phyloP scores from a whole-genome alignment of 2,888 invertebrate species.

The Heliconius hortense region DNA sequence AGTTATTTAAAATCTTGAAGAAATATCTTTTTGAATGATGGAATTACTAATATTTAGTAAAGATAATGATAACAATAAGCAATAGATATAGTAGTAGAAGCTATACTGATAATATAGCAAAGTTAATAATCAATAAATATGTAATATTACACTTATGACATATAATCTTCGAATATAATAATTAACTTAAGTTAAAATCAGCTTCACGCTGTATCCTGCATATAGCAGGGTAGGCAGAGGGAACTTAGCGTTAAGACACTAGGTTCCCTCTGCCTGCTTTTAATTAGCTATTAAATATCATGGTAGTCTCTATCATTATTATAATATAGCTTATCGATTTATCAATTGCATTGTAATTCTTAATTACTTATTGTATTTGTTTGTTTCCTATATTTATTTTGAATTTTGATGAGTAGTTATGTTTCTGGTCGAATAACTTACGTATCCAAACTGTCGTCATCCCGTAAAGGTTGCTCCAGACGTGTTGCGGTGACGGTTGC shows the following conservation, averaged over 20 bases:
- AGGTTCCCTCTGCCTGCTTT: too few species aligned
- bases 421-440: constrained; percentile 49
- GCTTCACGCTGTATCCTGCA: too few species aligned
- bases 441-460: constrained; percentile 66
- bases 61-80: not conserved
- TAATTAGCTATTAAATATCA: too few species aligned
- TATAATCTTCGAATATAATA: too few species aligned
- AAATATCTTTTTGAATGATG: not conserved
- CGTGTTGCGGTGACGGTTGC: constrained; percentile 94
- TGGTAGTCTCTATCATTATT: not conserved
- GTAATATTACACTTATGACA: not conserved
- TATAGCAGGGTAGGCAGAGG: too few species aligned
- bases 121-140: not conserved
- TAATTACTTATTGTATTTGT: too few species aligned
- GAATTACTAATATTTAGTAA: not conserved
- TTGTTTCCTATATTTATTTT: too few species aligned
- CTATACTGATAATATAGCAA: too few species aligned
- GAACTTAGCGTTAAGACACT: too few species aligned
- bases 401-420: not conserved
- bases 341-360: too few species aligned
- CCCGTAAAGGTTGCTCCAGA: constrained; percentile 70
- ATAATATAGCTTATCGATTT: not conserved
- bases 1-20: not conserved
- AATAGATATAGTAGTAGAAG: not conserved
- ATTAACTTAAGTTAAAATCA: too few species aligned